A percentile compares a stretch with the other conserved stretches of the same genome.
Conservation (phyloP, 2,888 invertebrate genomes). For the Sussaba pulchella region DNA sequence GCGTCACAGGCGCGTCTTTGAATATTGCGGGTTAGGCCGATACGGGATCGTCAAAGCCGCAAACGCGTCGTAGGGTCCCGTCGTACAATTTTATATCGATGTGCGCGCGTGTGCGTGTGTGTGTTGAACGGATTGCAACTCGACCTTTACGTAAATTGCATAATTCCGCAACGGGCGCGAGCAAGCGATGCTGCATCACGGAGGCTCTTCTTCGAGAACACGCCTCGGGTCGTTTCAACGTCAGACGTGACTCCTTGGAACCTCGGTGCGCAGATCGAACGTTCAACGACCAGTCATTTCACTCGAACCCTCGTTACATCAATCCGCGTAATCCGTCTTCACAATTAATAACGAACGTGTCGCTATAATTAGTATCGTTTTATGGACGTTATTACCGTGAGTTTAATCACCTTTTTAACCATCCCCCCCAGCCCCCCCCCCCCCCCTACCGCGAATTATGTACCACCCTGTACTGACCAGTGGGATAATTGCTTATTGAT, state of each 20-base stretch:
- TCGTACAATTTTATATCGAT: no score
- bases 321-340: background rate
- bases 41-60: no score
- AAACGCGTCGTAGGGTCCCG: conserved; percentile 9
- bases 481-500: no score
- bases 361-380: background rate
- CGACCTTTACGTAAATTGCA: conserved; percentile 70
- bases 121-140: conserved; percentile 28
- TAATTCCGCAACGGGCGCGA: conserved; percentile 37
- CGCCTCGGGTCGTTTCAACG: background rate
- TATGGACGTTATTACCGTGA: background rate
- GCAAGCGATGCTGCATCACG: background rate
- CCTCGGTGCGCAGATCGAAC: conserved; percentile 13
- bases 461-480: no score
- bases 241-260: background rate
- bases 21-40: no score
- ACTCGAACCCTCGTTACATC: conserved; percentile 14
- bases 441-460: no score
- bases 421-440: no score
- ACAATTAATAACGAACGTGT: conserved; percentile 10
- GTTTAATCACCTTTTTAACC: background rate
- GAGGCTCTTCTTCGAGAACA: background rate
- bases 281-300: conserved; percentile 22
- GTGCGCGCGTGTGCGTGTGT: background rate
- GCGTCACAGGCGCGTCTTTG: background rate